Evolutionary conservation across 2,113 vertebrate species (phyloP), one percentile per base, ranked within the genome.

Genomic region (Uropsilus gracilis): DNA sequence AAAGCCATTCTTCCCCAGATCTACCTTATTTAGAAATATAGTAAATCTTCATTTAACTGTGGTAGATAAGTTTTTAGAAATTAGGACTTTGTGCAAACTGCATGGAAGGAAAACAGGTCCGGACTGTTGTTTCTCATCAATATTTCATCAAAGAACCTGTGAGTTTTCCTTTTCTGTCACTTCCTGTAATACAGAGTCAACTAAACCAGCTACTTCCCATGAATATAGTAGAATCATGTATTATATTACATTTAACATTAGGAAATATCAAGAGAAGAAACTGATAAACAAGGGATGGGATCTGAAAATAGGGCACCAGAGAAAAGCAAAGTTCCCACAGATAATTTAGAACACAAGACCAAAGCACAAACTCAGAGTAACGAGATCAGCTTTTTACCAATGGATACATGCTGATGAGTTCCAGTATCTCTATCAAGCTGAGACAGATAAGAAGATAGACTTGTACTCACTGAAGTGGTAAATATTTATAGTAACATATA

Each of bases 61-160:
- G 18, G 20, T 22, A 7, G 53, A 22, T 22, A 55, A 20, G 53
- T 22, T 55, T 20, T 55, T 24, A 55, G 53, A 55, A 55, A 22
- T 20, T 55, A 22, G 18, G 22, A 55, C 2, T 20, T 55, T 55
- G 22, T 18, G 50, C 50, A 53, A 55, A 55, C 18, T 55, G 20
- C 53, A 55, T 55, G 7, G 6, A 20, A 55, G 53, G 53, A 55
- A 18, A 55, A 1, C 6, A 55, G 53, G 20, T 55, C 53, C 22
- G 20, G 5, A 55, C 22, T 22, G n/a, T n/a, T n/a, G n/a, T n/a
- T n/a, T n/a, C n/a, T n/a, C n/a, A n/a, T n/a, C n/a, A n/a, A n/a
- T n/a, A n/a, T n/a, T n/a, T n/a, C n/a, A n/a, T n/a, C n/a, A 73
- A 76, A 93, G 8, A 90, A 85, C 28, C 81, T 69, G 83, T 86